Conservation (phyloP, 2,113 vertebrate genomes). For the Oceanodroma tethys region DNA sequence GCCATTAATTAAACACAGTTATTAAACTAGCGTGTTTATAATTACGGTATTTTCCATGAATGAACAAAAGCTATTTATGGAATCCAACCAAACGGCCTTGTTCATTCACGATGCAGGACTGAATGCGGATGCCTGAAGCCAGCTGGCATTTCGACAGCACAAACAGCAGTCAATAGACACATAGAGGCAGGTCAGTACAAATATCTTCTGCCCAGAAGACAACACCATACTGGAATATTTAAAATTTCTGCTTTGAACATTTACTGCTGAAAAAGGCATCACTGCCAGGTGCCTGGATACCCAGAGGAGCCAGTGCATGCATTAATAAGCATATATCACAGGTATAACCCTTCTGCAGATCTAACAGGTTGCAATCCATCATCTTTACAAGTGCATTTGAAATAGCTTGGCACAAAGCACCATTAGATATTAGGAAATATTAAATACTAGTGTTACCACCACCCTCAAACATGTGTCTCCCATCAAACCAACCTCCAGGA, state of each 20-base stretch:
- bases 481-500: background rate
- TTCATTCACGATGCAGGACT: fast-evolving
- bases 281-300: background rate
- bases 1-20: conserved; percentile 19
- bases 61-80: conserved; percentile 42
- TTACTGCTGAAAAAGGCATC: background rate
- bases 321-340: background rate
- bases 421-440: background rate
- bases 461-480: background rate
- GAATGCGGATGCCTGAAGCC: fast-evolving
- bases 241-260: background rate
- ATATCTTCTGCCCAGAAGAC: background rate
- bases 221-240: background rate
- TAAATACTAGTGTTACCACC: background rate
- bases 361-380: background rate
- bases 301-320: background rate
- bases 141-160: conserved; percentile 22
- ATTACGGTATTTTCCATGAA: conserved; percentile 41
- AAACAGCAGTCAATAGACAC: background rate
- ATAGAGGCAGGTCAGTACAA: background rate
- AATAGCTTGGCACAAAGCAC: background rate
- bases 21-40: conserved; percentile 9
- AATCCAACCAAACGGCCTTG: background rate
- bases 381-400: background rate
- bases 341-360: background rate